These are phyloP conservation scores for Oostethus manadensis DNA, from an alignment of 2,113 vertebrate genomes.

Conservation along the genomic window DNA sequence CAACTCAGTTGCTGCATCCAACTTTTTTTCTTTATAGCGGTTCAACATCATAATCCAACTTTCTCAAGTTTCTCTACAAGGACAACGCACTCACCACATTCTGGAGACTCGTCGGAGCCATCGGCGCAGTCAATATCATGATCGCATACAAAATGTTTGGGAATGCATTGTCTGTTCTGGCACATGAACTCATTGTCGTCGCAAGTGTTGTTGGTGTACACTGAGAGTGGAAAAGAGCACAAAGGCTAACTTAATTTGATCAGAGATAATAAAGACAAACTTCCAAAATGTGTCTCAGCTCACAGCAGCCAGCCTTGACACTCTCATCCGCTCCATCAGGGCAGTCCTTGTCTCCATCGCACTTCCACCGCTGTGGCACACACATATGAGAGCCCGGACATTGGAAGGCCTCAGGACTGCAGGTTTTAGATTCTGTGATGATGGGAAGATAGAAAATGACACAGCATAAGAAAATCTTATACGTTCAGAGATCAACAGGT, in stretches of 20 bases:
- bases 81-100: constrained; percentile 80
- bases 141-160: constrained; percentile 91
- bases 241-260: neutral
- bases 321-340: constrained; percentile 86
- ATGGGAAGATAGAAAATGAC: neutral
- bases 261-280: neutral
- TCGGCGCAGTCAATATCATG: constrained; percentile 88
- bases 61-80: neutral
- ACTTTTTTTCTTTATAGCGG: no score
- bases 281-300: constrained; percentile 53
- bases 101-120: constrained; percentile 85
- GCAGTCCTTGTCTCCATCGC: constrained; percentile 92
- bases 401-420: constrained; percentile 82
- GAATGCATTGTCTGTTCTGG: constrained; percentile 87
- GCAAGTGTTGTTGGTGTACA: constrained; percentile 85
- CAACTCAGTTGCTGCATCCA: neutral
- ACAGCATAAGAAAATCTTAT: neutral
- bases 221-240: constrained; percentile 55
- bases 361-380: constrained; percentile 86
- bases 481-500: neutral
- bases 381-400: constrained; percentile 87
- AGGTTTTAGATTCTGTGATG: constrained; percentile 81
- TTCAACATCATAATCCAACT: constrained; percentile 1
- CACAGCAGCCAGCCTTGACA: constrained; percentile 82
- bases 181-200: constrained; percentile 87